These are phyloP conservation scores for Ooceraea biroi DNA, from an alignment of 1,140 invertebrate species.

Conservation along the genomic window DNA sequence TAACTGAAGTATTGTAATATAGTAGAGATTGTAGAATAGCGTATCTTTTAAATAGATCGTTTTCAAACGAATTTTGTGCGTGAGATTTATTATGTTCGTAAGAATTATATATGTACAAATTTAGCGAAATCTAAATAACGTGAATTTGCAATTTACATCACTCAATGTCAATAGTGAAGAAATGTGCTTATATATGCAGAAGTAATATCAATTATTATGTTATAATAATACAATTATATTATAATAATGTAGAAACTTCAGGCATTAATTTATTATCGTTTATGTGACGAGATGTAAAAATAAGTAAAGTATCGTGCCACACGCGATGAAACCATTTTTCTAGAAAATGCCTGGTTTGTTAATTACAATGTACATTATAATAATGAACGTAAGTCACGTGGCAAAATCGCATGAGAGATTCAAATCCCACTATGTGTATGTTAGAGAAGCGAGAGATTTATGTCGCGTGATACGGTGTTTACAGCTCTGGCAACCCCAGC, in stretches of 20 bases:
- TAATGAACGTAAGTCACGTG: slow-evolving; percentile 1
- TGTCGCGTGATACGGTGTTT: slow-evolving; percentile 37
- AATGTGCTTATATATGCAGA: neutral
- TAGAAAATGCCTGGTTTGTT: neutral
- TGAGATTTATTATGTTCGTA: slow-evolving; percentile 50
- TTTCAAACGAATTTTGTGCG: slow-evolving; percentile 66
- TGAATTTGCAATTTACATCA: neutral
- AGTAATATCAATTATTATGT: neutral
- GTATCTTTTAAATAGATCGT: slow-evolving; percentile 76
- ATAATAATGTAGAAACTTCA: neutral
- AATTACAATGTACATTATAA: slow-evolving; percentile 28
- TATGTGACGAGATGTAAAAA: neutral
- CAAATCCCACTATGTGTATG: neutral
- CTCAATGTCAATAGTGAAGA: neutral
- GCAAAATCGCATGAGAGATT: neutral
- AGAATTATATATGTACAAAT: slow-evolving; percentile 26
- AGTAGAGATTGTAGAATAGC: slow-evolving; percentile 80
- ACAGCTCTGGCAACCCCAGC: slow-evolving; percentile 85
- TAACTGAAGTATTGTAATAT: slow-evolving; percentile 77
- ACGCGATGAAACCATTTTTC: neutral
- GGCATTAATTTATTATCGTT: neutral
- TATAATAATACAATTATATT: neutral
- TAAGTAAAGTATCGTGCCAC: neutral
- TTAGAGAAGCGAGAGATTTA: slow-evolving; percentile 32
- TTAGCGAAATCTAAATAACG: slow-evolving; percentile 16